These are phyloP conservation scores for Proterorhinus semilunaris DNA, from an alignment of 2,113 vertebrate genomes.

Conservation along the genomic window DNA sequence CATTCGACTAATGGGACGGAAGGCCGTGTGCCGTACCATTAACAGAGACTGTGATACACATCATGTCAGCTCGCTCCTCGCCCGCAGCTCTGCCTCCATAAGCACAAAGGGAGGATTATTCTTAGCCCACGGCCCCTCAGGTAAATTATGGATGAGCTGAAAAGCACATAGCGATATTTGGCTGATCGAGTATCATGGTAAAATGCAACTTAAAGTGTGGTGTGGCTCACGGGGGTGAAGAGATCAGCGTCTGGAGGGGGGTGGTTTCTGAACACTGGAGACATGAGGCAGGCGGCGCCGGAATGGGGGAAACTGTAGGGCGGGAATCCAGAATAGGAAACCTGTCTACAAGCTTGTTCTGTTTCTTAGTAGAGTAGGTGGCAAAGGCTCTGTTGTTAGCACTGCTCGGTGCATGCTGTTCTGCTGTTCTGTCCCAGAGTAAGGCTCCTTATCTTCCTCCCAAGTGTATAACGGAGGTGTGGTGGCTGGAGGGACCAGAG, in stretches of 20 bases:
- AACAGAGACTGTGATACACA: constrained; percentile 1
- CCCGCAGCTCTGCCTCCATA: constrained; percentile 21
- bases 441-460: too few species aligned
- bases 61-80: constrained; percentile 30
- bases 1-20: constrained; percentile 31
- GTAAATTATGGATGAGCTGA: constrained; percentile 75
- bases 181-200: constrained; percentile 68
- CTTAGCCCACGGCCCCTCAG: constrained; percentile 54
- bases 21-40: constrained; percentile 17
- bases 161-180: constrained; percentile 67
- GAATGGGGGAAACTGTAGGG: constrained; percentile 31
- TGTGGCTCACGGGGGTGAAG: constrained; percentile 35
- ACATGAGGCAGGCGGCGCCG: constrained; percentile 40
- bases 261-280: constrained; percentile 47
- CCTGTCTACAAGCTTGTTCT: too few species aligned
- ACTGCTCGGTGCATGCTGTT: too few species aligned
- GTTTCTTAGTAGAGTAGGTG: too few species aligned
- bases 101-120: constrained; percentile 47
- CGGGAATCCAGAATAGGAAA: neutral
- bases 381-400: too few species aligned
- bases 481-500: too few species aligned
- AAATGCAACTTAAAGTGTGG: constrained; percentile 71
- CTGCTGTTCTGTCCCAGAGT: too few species aligned
- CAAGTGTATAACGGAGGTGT: too few species aligned
- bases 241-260: constrained; percentile 8